Evolutionary conservation across 2,888 invertebrate genomes (phyloP), one percentile per base, ranked within the genome.

Genomic region (Plusia festucae): DNA sequence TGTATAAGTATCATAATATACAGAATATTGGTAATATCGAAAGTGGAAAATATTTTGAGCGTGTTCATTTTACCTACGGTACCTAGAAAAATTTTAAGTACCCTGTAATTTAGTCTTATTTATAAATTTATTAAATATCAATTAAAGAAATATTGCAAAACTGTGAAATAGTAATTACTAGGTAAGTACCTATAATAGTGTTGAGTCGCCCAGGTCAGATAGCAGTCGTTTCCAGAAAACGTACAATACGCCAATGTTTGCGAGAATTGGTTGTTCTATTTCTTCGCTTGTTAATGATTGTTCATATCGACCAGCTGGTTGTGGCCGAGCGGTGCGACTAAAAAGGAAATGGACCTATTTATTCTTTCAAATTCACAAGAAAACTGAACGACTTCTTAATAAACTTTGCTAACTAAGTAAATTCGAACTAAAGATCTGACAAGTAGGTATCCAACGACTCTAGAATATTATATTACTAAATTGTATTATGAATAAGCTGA

Each of bases 401-500:
- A 40, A 40, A 40, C 40, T 40, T 40, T 40, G 40, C 40, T n/a
- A 40, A 40, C n/a, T 40, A 40, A n/a, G n/a, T n/a, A n/a, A n/a
- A 40, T 40, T 40, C 40, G 4, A 40, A 11, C n/a, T 40, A 40
- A 40, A n/a, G 40, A 40, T n/a, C 40, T n/a, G n/a, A n/a, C n/a
- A n/a, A 40, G 40, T 40, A n/a, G 40, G 15, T 40, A 15, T 40
- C 40, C 40, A 1, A 40, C 40, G 40, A n/a, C n/a, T 18, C 20
- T 49, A 49, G 46, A 49, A 49, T 49, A 49, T 49, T 34, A 18
- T 30, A 27, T 30, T 18, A 30, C 18, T 40, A 27, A 2, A 20
- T 30, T 30, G 60, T 73, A 58, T 68, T 59, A 49, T 30, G 18
- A 67, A 44, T 56, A 62, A 55, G 44, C 59, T 65, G 65, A 60